Conservation (phyloP, 1,140 invertebrate genomes). For the Aculops lycopersici region DNA sequence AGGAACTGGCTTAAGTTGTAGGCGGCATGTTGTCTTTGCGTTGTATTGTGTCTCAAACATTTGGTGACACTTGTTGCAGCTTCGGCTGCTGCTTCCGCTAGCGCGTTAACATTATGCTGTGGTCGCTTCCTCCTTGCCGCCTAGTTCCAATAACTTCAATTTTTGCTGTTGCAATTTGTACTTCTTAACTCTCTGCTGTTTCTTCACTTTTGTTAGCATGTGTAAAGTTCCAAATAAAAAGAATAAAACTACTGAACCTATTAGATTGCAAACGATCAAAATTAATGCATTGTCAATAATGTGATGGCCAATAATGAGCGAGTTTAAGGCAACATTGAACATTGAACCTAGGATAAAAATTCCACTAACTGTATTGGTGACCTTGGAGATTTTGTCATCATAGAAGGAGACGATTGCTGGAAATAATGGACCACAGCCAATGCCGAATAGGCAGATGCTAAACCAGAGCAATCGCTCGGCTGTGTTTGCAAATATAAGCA, state of each 20-base stretch:
- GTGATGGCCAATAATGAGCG: conserved; percentile 6
- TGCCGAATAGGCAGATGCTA: conserved; percentile 5
- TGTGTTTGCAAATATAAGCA: background rate
- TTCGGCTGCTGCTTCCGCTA: too few species aligned
- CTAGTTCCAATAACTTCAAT: background rate
- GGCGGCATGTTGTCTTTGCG: too few species aligned
- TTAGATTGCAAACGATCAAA: conserved; percentile 5
- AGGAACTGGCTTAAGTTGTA: too few species aligned
- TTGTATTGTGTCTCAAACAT: too few species aligned
- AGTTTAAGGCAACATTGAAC: conserved; percentile 4
- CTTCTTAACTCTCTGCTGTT: background rate
- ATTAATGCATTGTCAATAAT: conserved; percentile 6
- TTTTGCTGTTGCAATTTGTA: background rate
- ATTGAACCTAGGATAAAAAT: conserved; percentile 4
- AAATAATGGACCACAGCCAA: background rate
- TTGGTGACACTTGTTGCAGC: too few species aligned
- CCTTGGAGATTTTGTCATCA: conserved; percentile 1
- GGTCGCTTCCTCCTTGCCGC: too few species aligned
- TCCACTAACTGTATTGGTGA: conserved; percentile 7
- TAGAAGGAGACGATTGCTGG: background rate
- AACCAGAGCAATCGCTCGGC: conserved; percentile 5
- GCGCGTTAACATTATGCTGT: too few species aligned
- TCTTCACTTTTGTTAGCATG: background rate
- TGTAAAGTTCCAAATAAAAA: background rate
- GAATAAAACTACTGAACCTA: conserved; percentile 1